Evolutionary conservation across 2,888 invertebrate species (phyloP), one percentile per base, ranked within the genome.

Genomic region (Dendrolimus houi): DNA sequence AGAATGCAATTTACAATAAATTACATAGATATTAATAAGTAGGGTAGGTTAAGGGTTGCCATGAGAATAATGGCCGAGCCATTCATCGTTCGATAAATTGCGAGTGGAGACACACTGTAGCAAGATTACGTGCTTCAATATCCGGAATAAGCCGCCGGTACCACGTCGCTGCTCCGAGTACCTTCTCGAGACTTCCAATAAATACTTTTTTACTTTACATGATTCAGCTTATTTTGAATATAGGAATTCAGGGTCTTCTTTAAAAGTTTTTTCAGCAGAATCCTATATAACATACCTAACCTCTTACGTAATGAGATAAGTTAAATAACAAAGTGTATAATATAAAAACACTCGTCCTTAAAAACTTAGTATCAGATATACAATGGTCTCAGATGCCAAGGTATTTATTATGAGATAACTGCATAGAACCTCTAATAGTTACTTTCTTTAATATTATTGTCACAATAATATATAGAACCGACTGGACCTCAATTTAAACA

Each of bases 1-100:
- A 80, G 78, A 87, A 87, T 87, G 89, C 87, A 89, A 90, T 89
- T 88, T 90, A 87, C 89, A 90, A 89, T 90, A 90, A 90, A 90
- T 90, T 90, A 89, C 83, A 81, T 79, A 81, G 89, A 87, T 89
- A 90, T 90, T 90, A 90, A 89, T 89, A 89, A 87, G 86, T 81
- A 78, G 79, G 47, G 79, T 79, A 84, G 85, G 86, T 85, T 86
- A 87, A 87, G 87, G 88, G 89, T 87, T 87, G 81, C 8, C 9
- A 47, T 12, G 47, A 47, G 47, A 79, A 85, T 88, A 87, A 90
- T 85, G 85, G 85, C 73, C 64, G 70, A 75, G 70, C 86, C 86
- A 85, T 87, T 85, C 83, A 88, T 87, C 85, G 86, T 86, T 80
- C 82, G 83, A 88, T 90, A 90, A 90, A 90, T 89, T 86, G 87